phyloP scores from a whole-genome alignment of 2,113 vertebrate genomes.

The Amphiprion percula region DNA sequence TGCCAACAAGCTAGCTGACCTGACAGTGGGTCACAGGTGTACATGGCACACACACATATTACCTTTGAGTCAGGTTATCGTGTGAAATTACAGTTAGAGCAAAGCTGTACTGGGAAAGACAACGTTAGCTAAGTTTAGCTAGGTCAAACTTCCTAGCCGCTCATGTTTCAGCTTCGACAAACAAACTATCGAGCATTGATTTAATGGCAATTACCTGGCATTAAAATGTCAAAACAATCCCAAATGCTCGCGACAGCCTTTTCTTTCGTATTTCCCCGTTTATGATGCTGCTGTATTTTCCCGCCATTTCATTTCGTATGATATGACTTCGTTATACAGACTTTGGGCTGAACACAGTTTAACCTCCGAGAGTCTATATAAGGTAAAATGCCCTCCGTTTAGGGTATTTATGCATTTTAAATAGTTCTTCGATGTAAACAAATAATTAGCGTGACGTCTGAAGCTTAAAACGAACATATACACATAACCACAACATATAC shows the following conservation, averaged over 20 bases:
- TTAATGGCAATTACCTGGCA: not conserved
- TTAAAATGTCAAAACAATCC: not conserved
- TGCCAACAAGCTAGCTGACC: not conserved
- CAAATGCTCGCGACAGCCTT: too few relatives aligned
- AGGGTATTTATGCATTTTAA: not conserved
- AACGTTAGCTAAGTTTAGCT: not conserved
- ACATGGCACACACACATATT: too few relatives aligned
- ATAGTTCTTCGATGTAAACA: not conserved
- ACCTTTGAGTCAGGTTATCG: too few relatives aligned
- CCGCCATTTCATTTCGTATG: slow-evolving; percentile 25
- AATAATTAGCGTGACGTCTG: not conserved
- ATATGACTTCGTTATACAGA: too few relatives aligned
- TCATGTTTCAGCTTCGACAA: not conserved
- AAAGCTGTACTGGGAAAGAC: too few relatives aligned
- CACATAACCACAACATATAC: too few relatives aligned
- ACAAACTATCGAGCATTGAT: fast-evolving
- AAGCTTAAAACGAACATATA: too few relatives aligned
- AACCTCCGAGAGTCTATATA: too few relatives aligned
- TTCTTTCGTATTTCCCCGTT: not conserved
- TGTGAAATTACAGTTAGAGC: too few relatives aligned
- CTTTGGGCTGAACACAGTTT: too few relatives aligned
- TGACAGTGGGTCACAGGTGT: not conserved
- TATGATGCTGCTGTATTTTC: not conserved
- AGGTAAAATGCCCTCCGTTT: too few relatives aligned
- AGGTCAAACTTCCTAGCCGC: not conserved